Evolutionary conservation across 1,140 invertebrate species (phyloP), one percentile per base, ranked within the genome.

Genomic region (Whitmania pigra): DNA sequence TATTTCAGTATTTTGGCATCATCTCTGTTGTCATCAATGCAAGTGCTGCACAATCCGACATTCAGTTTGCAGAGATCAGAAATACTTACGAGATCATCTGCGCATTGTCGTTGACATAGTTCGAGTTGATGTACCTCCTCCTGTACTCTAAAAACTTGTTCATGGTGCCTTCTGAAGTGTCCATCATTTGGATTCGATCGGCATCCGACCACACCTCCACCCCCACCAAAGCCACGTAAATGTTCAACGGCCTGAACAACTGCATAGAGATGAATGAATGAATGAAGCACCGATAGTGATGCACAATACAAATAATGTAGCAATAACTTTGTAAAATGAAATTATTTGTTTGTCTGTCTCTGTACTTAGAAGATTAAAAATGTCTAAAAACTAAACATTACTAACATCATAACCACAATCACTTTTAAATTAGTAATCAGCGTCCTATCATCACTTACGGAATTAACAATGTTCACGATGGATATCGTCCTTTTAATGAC

Each of bases 41-140:
- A 36, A 36, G 31, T 6, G 6, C 31, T 6, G 6, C 31, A 36
- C 31, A 2, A 36, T 36, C 31, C 6, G 31, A 36, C 6, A 36
- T 36, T 36, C 2, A 36, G 43, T 49, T 49, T 17, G 9, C 13
- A 68, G 0, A 31, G 1, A 13, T 25, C 3, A 31, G 0, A 9
- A 70, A 40, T 36, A 87, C 89, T 88, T 84, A 95, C 90, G 94
- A 97, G 70, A 98, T 84, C 53, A 98, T 84, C 82, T 99, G 95
- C 60, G 94, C 94, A 84, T 97, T 98, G 79, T 99, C 96, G 81
- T 98, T 96, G 4, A 91, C 90, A 83, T 94, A 89, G 20, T 88
- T 85, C 72, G 87, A 86, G 36, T 92, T 86, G 18, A 97, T 85
- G 72, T 85, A 84, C 73, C 90, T 87, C 76, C 87, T 85, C 13